Conservation (phyloP, 2,797 vertebrate genomes). For the Cirrhinus mrigala region DNA sequence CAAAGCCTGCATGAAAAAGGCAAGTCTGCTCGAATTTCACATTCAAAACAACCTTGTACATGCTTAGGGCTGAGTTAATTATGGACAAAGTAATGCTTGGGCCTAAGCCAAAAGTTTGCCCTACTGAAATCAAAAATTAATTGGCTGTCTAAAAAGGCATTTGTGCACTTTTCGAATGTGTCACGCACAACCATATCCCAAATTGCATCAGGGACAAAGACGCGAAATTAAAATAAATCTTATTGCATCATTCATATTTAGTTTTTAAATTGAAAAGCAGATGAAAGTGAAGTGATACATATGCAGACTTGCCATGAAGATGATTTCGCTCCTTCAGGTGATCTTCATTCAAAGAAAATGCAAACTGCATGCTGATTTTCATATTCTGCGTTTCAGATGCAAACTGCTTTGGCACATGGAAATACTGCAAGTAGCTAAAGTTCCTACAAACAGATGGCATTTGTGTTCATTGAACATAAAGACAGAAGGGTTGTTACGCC, state of each 20-base stretch:
- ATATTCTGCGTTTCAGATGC: slow-evolving; percentile 50
- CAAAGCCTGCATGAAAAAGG: slow-evolving; percentile 29
- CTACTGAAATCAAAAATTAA: slow-evolving; percentile 48
- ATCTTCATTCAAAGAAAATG: slow-evolving; percentile 27
- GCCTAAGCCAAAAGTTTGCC: slow-evolving; percentile 47
- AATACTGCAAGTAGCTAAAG: slow-evolving; percentile 65
- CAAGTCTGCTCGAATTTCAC: slow-evolving; percentile 22
- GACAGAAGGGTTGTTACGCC: slow-evolving; percentile 63
- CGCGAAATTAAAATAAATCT: slow-evolving; percentile 2
- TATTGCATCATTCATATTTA: not conserved
- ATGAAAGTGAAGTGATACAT: not conserved
- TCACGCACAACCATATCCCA: slow-evolving; percentile 26
- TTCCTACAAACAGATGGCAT: slow-evolving; percentile 71
- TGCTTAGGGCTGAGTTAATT: slow-evolving; percentile 38
- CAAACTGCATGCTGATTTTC: slow-evolving; percentile 27
- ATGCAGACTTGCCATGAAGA: slow-evolving; percentile 7
- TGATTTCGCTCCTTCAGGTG: not conserved
- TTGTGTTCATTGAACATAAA: slow-evolving; percentile 66
- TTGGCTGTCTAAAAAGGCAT: slow-evolving; percentile 50
- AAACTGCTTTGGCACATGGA: slow-evolving; percentile 62
- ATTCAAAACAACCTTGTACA: slow-evolving; percentile 57
- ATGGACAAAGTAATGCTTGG: slow-evolving; percentile 49
- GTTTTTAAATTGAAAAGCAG: slow-evolving; percentile 17
- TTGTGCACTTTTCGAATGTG: slow-evolving; percentile 36
- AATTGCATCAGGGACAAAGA: slow-evolving; percentile 42